Base-by-base conservation (phyloP, 2,113 vertebrate species). In the Azemiops feae region DNA sequence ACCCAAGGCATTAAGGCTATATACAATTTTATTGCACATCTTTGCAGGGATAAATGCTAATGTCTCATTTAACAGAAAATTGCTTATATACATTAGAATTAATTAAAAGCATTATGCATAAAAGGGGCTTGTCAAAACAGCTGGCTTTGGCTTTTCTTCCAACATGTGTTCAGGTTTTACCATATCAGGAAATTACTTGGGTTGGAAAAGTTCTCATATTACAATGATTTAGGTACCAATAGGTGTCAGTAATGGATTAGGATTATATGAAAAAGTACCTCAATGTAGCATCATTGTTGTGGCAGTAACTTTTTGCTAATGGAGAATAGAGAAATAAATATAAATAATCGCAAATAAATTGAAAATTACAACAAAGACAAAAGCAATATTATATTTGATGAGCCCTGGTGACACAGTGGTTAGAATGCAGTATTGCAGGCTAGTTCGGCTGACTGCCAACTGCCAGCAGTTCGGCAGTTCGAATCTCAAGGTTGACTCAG, bases 201-300 rank as follows among this genome's bases (percentile, higher is more conserved):
- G 69, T 89, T 89, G 27, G 89, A 89, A 89, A 39, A 39, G 43
- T 57, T 57, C 53, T 92, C 43, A 39, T 52, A n/a, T 93, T 93
- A 93, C 69, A 92, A 58, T 93, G 53, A 54, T 90, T 58, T 60
- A 93, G 30, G 45, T 93, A 74, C 88, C 88, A 89, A 90, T 93
- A 86, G 43, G 43, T 93, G 45, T 86, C 92, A 86, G 30, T 60
- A 90, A 85, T 74, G 54, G 45, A 86, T 90, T 90, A 86, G 30
- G n/a, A 6, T 87, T 53, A 93, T 39, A 0, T 0, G 11, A 4
- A 91, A 58, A n/a, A 9, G 2, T 4, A 64, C 5, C 3, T 64
- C 7, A 11, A 7, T 47, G 20, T 47, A 60, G 22, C 20, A 54
- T 11, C 9, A 25, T 23, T 50, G 2, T 0, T n/a, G 14, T 87